These are phyloP conservation scores for Rhyacichthys aspro DNA, from an alignment of 2,797 vertebrate genomes.

Conservation along the genomic window DNA sequence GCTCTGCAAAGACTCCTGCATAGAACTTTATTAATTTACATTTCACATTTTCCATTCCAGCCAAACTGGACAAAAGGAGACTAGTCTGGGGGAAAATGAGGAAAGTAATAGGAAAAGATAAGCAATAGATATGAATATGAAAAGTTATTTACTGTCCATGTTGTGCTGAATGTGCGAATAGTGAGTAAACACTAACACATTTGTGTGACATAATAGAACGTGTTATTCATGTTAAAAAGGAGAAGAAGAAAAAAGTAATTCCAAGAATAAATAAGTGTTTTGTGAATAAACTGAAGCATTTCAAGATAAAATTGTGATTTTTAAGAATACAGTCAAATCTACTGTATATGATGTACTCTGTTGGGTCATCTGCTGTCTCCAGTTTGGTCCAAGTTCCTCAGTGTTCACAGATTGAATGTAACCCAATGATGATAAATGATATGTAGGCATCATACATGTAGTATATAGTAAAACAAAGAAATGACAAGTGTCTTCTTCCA, in stretches of 20 bases:
- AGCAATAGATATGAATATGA: constrained; percentile 8
- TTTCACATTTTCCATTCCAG: constrained; percentile 63
- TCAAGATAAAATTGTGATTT: neutral
- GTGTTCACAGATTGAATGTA: too few species aligned
- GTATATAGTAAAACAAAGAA: too few species aligned
- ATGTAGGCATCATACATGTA: too few species aligned
- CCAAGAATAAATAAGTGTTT: constrained; percentile 1
- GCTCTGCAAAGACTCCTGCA: constrained; percentile 62
- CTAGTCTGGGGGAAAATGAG: constrained; percentile 8
- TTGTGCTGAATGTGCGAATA: too few species aligned
- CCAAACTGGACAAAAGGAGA: constrained; percentile 39
- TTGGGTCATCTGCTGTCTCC: too few species aligned
- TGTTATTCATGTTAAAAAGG: neutral
- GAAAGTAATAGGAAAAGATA: neutral
- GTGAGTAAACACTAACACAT: neutral
- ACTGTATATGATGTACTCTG: neutral
- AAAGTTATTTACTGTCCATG: neutral
- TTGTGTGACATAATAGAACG: too few species aligned
- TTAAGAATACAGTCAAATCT: neutral
- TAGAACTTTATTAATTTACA: constrained; percentile 74
- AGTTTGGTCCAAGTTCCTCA: too few species aligned
- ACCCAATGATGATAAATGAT: too few species aligned
- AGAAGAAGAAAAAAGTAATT: too few species aligned
- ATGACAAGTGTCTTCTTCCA: too few species aligned
- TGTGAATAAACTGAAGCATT: neutral